Conservation (phyloP, 2,113 vertebrate genomes). For the Neogale vison region DNA sequence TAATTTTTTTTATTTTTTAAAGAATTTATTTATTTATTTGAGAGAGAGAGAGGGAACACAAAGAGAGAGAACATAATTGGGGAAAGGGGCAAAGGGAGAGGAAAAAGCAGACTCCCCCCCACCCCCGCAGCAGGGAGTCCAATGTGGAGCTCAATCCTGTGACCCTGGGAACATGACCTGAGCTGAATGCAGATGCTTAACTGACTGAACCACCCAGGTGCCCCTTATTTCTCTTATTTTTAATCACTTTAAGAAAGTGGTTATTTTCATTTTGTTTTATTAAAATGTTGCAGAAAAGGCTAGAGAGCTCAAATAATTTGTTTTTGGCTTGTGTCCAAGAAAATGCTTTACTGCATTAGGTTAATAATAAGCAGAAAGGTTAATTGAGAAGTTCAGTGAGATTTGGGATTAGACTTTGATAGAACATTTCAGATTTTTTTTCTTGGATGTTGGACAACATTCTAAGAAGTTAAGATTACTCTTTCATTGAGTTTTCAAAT, state of each 20-base stretch:
- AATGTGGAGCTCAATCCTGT: too few species aligned
- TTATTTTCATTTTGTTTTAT: background rate
- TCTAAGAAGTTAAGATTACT: background rate
- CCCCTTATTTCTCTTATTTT: background rate
- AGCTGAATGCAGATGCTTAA: too few species aligned
- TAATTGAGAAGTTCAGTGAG: background rate
- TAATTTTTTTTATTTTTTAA: too few species aligned
- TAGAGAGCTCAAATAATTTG: background rate
- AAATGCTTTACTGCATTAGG: background rate
- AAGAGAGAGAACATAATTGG: too few species aligned
- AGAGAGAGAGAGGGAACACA: too few species aligned
- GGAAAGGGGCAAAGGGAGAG: too few species aligned
- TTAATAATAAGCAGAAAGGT: background rate
- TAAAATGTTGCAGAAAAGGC: background rate
- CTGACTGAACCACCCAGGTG: too few species aligned
- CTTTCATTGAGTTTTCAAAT: slow-evolving; percentile 1
- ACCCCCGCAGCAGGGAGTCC: too few species aligned
- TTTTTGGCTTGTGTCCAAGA: background rate
- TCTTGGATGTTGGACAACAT: background rate
- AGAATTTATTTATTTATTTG: too few species aligned
- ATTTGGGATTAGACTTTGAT: slow-evolving; percentile 8
- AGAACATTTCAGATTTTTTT: background rate
- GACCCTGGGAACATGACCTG: too few species aligned
- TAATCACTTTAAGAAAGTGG: background rate
- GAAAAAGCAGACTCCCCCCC: too few species aligned